Evolutionary conservation across 2,797 vertebrate species (phyloP).

Genomic region (Phyllotis vaccarum): DNA sequence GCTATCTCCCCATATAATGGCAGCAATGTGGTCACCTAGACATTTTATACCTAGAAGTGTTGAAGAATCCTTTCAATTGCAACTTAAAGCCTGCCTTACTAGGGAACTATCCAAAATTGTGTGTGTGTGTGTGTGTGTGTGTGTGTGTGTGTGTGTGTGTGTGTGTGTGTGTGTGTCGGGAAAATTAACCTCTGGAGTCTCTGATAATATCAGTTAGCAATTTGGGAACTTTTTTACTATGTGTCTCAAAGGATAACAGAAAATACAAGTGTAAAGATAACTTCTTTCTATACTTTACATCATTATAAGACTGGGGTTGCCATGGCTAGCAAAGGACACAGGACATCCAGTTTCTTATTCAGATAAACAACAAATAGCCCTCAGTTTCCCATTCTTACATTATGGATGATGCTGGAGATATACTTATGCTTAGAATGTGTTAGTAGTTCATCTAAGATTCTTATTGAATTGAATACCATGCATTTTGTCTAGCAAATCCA

Average conservation of each 20-base stretch:
- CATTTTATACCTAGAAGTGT: constrained; percentile 8
- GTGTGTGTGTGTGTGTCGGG: neutral
- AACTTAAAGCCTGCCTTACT: constrained; percentile 6
- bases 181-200: neutral
- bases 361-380: neutral
- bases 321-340: constrained; percentile 44
- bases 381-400: neutral
- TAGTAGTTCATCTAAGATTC: constrained; percentile 24
- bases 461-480: neutral
- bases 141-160: neutral
- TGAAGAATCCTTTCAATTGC: constrained; percentile 2
- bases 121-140: neutral
- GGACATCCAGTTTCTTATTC: constrained; percentile 1
- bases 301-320: neutral
- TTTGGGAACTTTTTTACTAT: neutral
- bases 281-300: neutral
- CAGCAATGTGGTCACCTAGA: neutral
- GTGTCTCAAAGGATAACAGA: neutral
- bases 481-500: neutral
- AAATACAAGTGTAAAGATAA: neutral
- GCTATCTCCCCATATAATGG: neutral
- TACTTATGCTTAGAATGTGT: neutral
- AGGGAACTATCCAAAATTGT: constrained; percentile 6
- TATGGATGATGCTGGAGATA: neutral
- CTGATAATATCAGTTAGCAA: constrained; percentile 12